These are phyloP conservation scores for Erpornis zantholeuca DNA, from an alignment of 2,113 vertebrate species.

Conservation along the genomic window DNA sequence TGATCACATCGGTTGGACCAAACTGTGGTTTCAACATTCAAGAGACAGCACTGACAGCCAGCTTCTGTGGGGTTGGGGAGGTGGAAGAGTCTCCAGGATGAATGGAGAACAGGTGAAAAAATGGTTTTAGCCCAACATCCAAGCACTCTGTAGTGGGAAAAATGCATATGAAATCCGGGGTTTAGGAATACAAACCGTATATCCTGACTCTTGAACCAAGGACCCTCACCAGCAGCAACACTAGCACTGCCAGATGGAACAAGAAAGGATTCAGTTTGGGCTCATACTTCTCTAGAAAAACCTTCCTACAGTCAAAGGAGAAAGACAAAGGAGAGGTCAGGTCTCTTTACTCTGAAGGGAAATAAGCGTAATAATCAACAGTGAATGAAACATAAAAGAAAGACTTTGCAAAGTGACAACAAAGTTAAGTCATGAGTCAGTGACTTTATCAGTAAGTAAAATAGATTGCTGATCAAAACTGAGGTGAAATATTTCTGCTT, in stretches of 20 bases:
- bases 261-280: background rate
- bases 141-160: background rate
- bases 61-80: fast-evolving
- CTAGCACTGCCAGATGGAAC: background rate
- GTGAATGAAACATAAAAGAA: background rate
- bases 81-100: background rate
- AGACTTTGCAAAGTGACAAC: background rate
- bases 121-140: background rate
- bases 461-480: background rate
- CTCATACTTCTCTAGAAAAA: background rate
- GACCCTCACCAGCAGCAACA: background rate
- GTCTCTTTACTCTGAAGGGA: background rate
- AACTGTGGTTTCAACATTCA: background rate
- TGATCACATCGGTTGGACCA: background rate
- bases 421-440: background rate
- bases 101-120: background rate
- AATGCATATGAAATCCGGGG: background rate
- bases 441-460: background rate
- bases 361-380: background rate
- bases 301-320: background rate
- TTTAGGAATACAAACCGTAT: background rate
- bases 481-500: background rate
- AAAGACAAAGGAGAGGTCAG: background rate
- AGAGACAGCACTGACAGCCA: background rate
- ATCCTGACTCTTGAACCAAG: no score